Evolutionary conservation across 2,113 vertebrate species (phyloP), one percentile per base, ranked within the genome.

Genomic region (Myanophis thanlyinensis): DNA sequence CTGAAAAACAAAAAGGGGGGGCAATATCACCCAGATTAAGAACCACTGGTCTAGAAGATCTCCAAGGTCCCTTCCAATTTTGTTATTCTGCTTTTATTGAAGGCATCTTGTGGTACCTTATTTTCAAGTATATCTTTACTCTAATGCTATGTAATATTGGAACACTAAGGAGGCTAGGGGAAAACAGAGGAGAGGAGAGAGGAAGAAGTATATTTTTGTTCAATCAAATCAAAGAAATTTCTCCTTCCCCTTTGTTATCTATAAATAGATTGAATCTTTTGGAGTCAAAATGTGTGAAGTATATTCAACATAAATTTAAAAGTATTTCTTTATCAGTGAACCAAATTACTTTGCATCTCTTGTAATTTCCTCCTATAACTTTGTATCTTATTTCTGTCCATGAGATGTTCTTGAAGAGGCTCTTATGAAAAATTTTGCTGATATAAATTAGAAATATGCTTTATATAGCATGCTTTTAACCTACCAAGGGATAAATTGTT

Each of bases 371-470:
- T 30, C 85, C 13, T 89, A 80, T 90, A 47, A 80, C 2, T 93
- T 25, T 94, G 18, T 30, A 93, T 27, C 8, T 84, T 89, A 54
- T 46, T 18, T 8, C 35, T 80, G 51, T 56, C 12, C 4, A 8
- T 22, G 3, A 13, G 8, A 46, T 7, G 30, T 93, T 89, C 93
- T 95, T 85, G 23, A 73, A 23, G 23, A 6, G 46, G 84, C 73
- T 12, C 53, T 2, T 53, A 23, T 95, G 54, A 23, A 94, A 12
- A 20, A 87, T 0, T 89, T 88, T 46, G 51, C 51, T 88, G 23
- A 9, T 23, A 95, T 92, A 93, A 94, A 27, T 87, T 44, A 94
- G 95, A 49, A 91, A 88, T 84, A 89, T 18, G 18, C 6, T 91
- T 93, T 91, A 89, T 44, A 54, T 89, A 89, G 35, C 51, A 85